Conservation (phyloP, 2,113 vertebrate species). For the Sapajus apella region DNA sequence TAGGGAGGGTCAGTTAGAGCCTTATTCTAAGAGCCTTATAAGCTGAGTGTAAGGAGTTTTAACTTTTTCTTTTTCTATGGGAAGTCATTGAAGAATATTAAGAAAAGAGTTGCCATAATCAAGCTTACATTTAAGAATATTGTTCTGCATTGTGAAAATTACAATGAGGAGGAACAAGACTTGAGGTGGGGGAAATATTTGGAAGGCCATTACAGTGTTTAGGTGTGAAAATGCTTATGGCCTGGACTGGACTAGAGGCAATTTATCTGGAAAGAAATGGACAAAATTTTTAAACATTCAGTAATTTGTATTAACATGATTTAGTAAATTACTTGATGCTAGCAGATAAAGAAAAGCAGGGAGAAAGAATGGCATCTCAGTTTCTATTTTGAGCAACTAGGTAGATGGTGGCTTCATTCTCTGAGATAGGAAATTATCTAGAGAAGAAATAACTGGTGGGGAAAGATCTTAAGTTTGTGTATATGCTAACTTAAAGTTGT, state of each 20-base stretch:
- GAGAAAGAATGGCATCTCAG: neutral
- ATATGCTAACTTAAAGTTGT: neutral
- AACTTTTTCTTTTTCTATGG: neutral
- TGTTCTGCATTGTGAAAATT: constrained; percentile 5
- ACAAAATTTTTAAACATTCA: neutral
- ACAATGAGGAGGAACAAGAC: neutral
- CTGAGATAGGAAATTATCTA: neutral
- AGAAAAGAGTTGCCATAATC: neutral
- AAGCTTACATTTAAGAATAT: neutral
- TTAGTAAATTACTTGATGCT: neutral
- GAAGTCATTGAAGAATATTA: neutral
- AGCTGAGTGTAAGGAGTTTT: neutral
- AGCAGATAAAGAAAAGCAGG: neutral
- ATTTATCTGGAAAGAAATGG: neutral
- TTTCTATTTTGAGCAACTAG: neutral
- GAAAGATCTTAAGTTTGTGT: neutral
- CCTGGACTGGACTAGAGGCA: neutral
- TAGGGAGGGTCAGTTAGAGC: neutral
- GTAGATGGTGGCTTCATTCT: neutral
- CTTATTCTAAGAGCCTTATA: neutral
- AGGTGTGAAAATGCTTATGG: neutral
- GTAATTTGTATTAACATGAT: neutral
- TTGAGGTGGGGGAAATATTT: neutral
- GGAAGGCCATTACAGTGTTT: neutral
- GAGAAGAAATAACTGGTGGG: neutral